Base-by-base conservation (phyloP, 2,888 invertebrate species). In the Vanessa cardui region DNA sequence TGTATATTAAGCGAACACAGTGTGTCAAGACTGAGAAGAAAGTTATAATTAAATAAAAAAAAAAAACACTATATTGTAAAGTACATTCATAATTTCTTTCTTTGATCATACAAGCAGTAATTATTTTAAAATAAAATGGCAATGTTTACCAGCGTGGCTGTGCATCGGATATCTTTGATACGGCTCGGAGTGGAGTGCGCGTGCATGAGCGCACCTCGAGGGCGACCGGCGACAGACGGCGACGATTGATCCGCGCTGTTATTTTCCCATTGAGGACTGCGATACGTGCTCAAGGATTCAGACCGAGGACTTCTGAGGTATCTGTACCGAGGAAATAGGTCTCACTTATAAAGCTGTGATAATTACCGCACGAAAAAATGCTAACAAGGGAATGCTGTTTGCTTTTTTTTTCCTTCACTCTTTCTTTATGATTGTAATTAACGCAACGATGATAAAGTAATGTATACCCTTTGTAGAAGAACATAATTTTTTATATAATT, bases 231-330 rank as follows among this genome's bases (percentile, higher is more conserved):
- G 59, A 21, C 60, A 31, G 26, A 21, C 21, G 21, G 21, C 50
- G n/a, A 45, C 26, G 44, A 58, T 21, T 64, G 64, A 64, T 56
- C 50, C 59, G 58, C 59, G 61, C 46, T 63, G 21, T 56, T 60
- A 44, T 52, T 56, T 26, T 60, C 54, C 56, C 64, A 44, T 64
- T 52, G 66, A 63, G 56, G 59, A 62, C 33, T 31, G 39, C 33
- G 39, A 49, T 64, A 64, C 68, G 68, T 68, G 68, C 68, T 68
- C 58, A 64, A 68, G 68, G 64, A 60, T 46, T 47, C 46, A 46
- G 12, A 45, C 21, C 44, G 56, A 62, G 20, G 58, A 66, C 56
- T 33, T 47, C 21, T 44, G 44, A 39, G 21, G 50, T 44, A 60
- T 45, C 60, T 47, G 60, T 12, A 45, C 58, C 15, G 18, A 21